A percentile compares a stretch with the other conserved stretches of the same genome.
Conservation (phyloP, 2,888 invertebrate genomes). For the Kuschelorhynchus macadamiae region DNA sequence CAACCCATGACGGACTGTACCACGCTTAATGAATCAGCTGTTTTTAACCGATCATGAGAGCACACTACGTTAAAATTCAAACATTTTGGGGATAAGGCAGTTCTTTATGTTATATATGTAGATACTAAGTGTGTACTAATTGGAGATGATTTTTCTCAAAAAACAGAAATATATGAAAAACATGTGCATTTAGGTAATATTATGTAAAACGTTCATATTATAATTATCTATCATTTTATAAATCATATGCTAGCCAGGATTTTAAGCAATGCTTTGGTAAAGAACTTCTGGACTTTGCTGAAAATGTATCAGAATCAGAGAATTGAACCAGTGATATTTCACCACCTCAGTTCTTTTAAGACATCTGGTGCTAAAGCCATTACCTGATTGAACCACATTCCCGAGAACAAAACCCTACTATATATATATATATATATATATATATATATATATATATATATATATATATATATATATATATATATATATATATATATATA, state of each 20-base stretch:
- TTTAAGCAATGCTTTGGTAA: constrained; percentile 36
- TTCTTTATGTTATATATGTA: constrained; percentile 46
- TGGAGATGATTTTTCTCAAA: constrained; percentile 2
- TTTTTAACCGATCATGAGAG: constrained; percentile 16
- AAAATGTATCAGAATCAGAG: constrained; percentile 3
- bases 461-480: no score
- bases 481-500: no score
- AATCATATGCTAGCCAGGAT: constrained; percentile 20
- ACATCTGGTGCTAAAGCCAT: not conserved
- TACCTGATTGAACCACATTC: no score
- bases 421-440: no score
- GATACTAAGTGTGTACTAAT: constrained; percentile 46
- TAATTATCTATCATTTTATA: constrained; percentile 20
- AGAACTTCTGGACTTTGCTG: constrained; percentile 14
- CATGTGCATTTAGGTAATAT: constrained; percentile 17
- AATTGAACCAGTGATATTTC: constrained; percentile 11
- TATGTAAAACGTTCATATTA: constrained; percentile 33
- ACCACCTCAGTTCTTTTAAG: constrained; percentile 13
- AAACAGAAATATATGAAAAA: constrained; percentile 11
- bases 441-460: no score
- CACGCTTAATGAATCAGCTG: constrained; percentile 32
- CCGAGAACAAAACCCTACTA: no score
- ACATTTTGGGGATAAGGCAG: constrained; percentile 31
- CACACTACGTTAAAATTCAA: constrained; percentile 35
- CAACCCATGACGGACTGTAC: constrained; percentile 29